phyloP scores from a whole-genome alignment of 2,888 invertebrate species.

The Exephanes ischioxanthus region DNA sequence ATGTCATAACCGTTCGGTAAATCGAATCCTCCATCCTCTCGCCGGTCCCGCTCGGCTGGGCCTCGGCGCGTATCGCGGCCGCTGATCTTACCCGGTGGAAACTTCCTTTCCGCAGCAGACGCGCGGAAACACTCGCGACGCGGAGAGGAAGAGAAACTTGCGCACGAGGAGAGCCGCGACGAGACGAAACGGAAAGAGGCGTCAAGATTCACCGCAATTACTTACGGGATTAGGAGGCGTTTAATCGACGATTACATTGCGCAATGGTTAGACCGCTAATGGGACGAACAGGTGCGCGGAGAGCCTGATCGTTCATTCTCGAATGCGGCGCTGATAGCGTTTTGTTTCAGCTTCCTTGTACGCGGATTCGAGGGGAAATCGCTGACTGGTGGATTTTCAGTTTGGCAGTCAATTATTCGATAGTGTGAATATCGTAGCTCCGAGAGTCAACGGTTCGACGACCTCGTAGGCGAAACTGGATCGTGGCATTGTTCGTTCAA shows the following conservation, averaged over 20 bases:
- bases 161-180: too few relatives aligned
- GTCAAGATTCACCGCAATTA: not conserved
- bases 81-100: not conserved
- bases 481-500: constrained; percentile 22
- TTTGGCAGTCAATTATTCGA: constrained; percentile 58
- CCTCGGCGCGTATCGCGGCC: not conserved
- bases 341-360: not conserved
- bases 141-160: not conserved
- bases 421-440: constrained; percentile 38
- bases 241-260: constrained; percentile 49
- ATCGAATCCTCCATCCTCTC: constrained; percentile 6
- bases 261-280: constrained; percentile 26
- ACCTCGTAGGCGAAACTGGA: constrained; percentile 26
- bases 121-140: not conserved
- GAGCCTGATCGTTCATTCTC: constrained; percentile 14
- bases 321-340: not conserved
- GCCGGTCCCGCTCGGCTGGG: not conserved
- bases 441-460: constrained; percentile 43
- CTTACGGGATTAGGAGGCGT: constrained; percentile 24
- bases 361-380: constrained; percentile 1
- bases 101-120: not conserved
- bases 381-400: not conserved
- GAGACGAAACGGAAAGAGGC: not conserved
- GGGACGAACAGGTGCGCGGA: constrained; percentile 12
- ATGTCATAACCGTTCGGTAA: constrained; percentile 51